Evolutionary conservation across 2,113 vertebrate genomes (phyloP), one percentile per base, ranked within the genome.

Genomic region (Daphoenositta chrysoptera): DNA sequence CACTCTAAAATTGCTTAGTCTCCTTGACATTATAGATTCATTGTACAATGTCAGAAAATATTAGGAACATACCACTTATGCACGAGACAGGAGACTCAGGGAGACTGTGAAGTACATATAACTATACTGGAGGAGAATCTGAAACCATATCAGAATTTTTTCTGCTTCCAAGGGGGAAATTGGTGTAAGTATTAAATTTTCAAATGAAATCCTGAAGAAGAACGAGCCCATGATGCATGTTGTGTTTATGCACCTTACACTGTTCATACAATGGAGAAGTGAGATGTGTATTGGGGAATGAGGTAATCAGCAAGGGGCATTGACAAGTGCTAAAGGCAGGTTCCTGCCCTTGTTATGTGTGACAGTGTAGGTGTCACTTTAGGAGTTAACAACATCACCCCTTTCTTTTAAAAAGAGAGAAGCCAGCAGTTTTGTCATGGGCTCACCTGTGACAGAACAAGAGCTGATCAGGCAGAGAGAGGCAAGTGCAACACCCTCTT

Each of bases 1-100:
- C 69, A 42, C 45, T 94, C 24, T 28, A 72, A 95, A 89, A 82
- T 91, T 89, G 61, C 81, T 91, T 78, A 45, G 30, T 87, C 78
- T 95, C 75, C 81, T 94, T 94, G 92, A 93, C 48, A 71, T 71
- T 75, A 44, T 28, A 82, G 73, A 87, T 87, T 89, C 57, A 60
- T 64, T 91, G 78, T 31, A 85, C 60, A 51, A 48, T 93, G 69
- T 94, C 93, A 89, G 65, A 87, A 91, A 94, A 63, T 75, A 91
- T 87, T 84, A 91, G 69, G 42, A 94, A 82, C 19, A 33, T 61
- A 70, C 42, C 51, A 77, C 68, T 44, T 75, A 44, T 51, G 27
- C 37, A 66, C 44, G 33, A 87, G 21, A 91, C 6, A 84, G 35
- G 18, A 96, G 28, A 80, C 17, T 78, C 27, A n/a, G 48, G 26